Evolutionary conservation across 2,113 vertebrate species (phyloP).

Genomic region (Dicaeum eximium): DNA sequence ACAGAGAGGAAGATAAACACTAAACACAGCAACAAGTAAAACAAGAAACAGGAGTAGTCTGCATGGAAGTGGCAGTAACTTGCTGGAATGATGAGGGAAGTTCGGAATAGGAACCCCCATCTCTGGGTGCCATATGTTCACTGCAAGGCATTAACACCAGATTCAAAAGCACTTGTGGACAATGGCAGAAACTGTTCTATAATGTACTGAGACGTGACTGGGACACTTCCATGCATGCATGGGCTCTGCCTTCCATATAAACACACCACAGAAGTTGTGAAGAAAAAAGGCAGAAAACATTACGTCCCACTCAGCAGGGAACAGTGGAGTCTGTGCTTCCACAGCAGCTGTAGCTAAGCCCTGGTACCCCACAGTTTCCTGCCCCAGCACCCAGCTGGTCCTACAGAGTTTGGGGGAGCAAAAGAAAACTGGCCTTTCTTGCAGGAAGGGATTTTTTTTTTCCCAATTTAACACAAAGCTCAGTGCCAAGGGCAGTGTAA

Average conservation of each 20-base stretch:
- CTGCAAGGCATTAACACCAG: background rate
- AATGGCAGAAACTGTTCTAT: background rate
- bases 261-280: background rate
- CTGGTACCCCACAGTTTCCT: background rate
- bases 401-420: background rate
- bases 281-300: constrained; percentile 5
- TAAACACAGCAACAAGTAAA: background rate
- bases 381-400: background rate
- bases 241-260: background rate
- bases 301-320: background rate
- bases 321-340: accelerated
- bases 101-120: background rate
- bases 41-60: background rate
- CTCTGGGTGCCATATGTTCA: constrained; percentile 27
- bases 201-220: background rate
- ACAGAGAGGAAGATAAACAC: constrained; percentile 7
- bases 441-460: background rate
- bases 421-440: background rate
- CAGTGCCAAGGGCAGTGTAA: background rate
- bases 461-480: background rate
- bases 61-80: background rate
- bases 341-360: background rate
- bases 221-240: background rate
- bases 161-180: background rate
- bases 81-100: background rate